phyloP scores from a whole-genome alignment of 2,113 vertebrate genomes.

The Seriola dumerili region DNA sequence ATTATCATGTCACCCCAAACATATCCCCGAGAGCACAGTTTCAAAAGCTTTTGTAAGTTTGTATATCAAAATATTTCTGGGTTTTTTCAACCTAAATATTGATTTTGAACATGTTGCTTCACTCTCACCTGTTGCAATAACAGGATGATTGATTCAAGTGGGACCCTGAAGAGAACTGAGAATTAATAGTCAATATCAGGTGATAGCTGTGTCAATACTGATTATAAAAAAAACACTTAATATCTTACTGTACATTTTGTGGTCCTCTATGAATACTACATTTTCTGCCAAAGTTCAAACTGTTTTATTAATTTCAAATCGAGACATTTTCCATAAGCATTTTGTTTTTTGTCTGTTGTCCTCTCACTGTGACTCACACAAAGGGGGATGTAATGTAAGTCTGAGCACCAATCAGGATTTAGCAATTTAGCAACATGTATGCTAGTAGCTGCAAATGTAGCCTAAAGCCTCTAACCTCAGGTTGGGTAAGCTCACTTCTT shows the following conservation, averaged over 20 bases:
- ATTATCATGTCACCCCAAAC: not conserved
- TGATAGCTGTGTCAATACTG: not conserved
- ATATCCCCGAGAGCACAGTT: not conserved
- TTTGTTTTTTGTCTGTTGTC: not conserved
- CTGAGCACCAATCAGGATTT: no score
- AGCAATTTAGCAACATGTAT: no score
- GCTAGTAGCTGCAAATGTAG: no score
- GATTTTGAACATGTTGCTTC: not conserved
- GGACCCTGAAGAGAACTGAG: not conserved
- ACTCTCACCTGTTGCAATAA: not conserved
- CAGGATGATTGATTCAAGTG: not conserved
- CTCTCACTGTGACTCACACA: not conserved
- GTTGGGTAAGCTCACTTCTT: no score
- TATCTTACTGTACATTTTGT: no score
- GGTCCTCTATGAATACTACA: no score
- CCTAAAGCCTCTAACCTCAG: no score
- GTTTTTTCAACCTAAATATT: not conserved
- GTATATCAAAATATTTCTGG: not conserved
- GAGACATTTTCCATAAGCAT: not conserved
- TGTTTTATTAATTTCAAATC: not conserved
- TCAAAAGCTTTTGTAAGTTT: constrained; percentile 16
- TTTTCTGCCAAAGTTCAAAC: not conserved
- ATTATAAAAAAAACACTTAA: no score
- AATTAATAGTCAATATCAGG: not conserved
- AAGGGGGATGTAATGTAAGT: not conserved